Conservation (phyloP, 2,888 invertebrate species). For the Homarus gammarus region DNA sequence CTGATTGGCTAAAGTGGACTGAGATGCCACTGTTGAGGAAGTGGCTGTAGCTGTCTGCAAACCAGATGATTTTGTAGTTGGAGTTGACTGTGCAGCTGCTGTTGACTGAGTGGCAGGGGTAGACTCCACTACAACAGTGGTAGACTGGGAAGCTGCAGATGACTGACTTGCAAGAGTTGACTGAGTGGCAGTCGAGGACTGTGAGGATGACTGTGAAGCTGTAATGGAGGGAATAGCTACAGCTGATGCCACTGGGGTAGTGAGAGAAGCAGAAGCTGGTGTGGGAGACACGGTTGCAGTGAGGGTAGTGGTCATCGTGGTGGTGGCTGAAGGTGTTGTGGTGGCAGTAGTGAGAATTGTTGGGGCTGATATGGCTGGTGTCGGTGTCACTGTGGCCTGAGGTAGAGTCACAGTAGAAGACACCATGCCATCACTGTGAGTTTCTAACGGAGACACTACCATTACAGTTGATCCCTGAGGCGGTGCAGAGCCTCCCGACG, state of each 20-base stretch:
- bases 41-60: constrained; percentile 53
- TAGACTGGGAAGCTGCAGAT: constrained; percentile 47
- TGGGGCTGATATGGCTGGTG: constrained; percentile 70
- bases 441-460: constrained; percentile 75
- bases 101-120: constrained; percentile 57
- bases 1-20: constrained; percentile 45
- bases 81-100: constrained; percentile 19
- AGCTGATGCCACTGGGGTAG: constrained; percentile 76
- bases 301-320: constrained; percentile 55
- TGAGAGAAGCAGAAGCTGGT: constrained; percentile 51
- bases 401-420: constrained; percentile 75
- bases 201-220: constrained; percentile 42
- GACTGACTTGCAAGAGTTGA: constrained; percentile 45
- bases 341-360: constrained; percentile 70
- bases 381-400: constrained; percentile 76
- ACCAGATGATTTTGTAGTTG: constrained; percentile 37
- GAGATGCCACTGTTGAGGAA: constrained; percentile 43
- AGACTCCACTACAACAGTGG: constrained; percentile 17
- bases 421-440: constrained; percentile 75
- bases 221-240: constrained; percentile 76
- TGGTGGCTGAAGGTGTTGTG: constrained; percentile 61
- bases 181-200: constrained; percentile 45
- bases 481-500: constrained; percentile 59
- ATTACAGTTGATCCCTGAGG: constrained; percentile 70
- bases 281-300: constrained; percentile 59